A percentile compares a stretch with the other conserved stretches of the same genome.
Evolutionary conservation across 2,888 invertebrate genomes (phyloP).

Genomic region (Nycteola revayana): DNA sequence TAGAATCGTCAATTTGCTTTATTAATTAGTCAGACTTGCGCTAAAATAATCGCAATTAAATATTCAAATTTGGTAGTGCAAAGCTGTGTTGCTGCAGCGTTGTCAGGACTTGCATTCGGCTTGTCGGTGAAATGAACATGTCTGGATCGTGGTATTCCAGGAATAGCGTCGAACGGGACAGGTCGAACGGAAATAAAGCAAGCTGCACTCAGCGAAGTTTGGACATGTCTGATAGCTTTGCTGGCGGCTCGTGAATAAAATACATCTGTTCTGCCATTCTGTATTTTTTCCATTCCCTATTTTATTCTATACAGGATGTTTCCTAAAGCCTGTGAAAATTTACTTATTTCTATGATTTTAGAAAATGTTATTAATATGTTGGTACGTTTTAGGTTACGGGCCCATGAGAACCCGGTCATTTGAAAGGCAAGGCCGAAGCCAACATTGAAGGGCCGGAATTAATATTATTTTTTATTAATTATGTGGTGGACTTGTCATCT

Average conservation of each 20-base stretch:
- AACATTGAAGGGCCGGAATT: no score
- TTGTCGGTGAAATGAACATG: conserved; percentile 72
- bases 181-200: conserved; percentile 79
- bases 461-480: no score
- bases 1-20: conserved; percentile 60
- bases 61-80: conserved; percentile 76
- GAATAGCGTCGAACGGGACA: conserved; percentile 73
- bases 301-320: no score
- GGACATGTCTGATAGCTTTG: conserved; percentile 73
- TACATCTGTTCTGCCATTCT: conserved; percentile 56
- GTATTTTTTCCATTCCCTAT: conserved; percentile 42
- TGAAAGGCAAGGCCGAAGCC: no score
- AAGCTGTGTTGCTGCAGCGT: conserved; percentile 67
- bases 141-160: conserved; percentile 65
- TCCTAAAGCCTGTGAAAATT: no score
- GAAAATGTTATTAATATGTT: no score
- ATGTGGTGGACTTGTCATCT: no score
- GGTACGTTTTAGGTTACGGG: no score
- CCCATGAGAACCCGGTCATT: no score
- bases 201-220: conserved; percentile 73
- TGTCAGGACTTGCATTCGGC: conserved; percentile 72
- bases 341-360: no score
- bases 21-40: conserved; percentile 59
- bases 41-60: conserved; percentile 72
- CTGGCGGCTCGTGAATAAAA: conserved; percentile 72